Conservation (phyloP, 1,140 invertebrate genomes). For the Whitmania pigra region DNA sequence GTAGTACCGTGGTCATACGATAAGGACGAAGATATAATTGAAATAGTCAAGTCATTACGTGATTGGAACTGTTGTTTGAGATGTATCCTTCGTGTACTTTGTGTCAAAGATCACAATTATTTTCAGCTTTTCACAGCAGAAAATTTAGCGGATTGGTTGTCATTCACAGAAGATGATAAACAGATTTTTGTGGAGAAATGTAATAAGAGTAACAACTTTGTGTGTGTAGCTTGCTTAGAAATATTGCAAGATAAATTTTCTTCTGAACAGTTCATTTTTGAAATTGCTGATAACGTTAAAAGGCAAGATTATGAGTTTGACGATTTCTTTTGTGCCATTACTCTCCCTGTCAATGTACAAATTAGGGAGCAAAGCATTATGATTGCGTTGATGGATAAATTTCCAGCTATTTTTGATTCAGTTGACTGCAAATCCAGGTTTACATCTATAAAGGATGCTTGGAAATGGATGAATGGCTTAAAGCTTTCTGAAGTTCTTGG, state of each 20-base stretch:
- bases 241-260: slow-evolving; percentile 29
- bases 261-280: slow-evolving; percentile 17
- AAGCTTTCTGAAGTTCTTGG: slow-evolving; percentile 41
- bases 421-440: slow-evolving; percentile 30
- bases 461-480: slow-evolving; percentile 50
- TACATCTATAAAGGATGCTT: slow-evolving; percentile 51
- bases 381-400: slow-evolving; percentile 27
- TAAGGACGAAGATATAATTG: slow-evolving; percentile 14
- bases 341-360: slow-evolving; percentile 32
- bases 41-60: slow-evolving; percentile 14
- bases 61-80: slow-evolving; percentile 28
- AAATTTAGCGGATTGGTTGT: background rate
- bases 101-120: slow-evolving; percentile 24
- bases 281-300: slow-evolving; percentile 10
- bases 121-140: slow-evolving; percentile 22
- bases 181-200: background rate
- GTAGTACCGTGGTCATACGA: background rate
- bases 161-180: background rate
- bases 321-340: slow-evolving; percentile 31
- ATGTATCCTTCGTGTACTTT: slow-evolving; percentile 29
- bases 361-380: slow-evolving; percentile 30
- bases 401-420: slow-evolving; percentile 11
- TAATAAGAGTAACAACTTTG: background rate
- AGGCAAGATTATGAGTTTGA: slow-evolving; percentile 28
- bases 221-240: slow-evolving; percentile 30